Percentiles rank a stretch among this genome's conserved stretches.
These are phyloP conservation scores for Apotomis turbidana DNA, from an alignment of 2,888 invertebrate species.

Conservation along the genomic window DNA sequence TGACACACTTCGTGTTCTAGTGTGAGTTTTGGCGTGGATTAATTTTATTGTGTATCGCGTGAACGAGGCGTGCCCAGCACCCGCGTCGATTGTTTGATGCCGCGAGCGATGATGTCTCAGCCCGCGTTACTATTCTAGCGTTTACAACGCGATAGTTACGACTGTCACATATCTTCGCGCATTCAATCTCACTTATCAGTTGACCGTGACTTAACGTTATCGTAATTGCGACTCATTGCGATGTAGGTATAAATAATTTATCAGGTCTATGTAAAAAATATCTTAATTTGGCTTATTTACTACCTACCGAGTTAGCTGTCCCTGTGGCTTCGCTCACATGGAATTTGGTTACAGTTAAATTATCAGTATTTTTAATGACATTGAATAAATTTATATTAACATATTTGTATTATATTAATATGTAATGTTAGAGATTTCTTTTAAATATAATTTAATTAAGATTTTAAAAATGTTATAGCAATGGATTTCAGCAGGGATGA, in stretches of 20 bases:
- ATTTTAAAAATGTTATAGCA: no score
- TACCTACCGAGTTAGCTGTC: no score
- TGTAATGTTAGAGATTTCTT: no score
- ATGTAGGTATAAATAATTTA: not conserved
- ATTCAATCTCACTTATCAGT: conserved; percentile 20
- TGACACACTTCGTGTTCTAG: conserved; percentile 64
- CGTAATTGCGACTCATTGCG: conserved; percentile 3
- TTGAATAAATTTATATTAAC: no score
- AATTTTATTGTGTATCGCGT: conserved; percentile 55
- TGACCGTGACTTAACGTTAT: conserved; percentile 29
- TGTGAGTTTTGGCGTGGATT: conserved; percentile 52
- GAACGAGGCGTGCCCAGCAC: conserved; percentile 42
- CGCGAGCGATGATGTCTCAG: conserved; percentile 7
- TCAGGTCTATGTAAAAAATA: not conserved
- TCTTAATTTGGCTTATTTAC: not conserved
- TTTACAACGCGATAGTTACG: conserved; percentile 12
- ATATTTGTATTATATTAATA: no score
- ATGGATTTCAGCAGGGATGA: no score
- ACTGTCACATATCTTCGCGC: conserved; percentile 20
- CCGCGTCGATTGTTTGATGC: conserved; percentile 39
- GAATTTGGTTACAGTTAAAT: no score
- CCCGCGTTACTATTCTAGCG: conserved; percentile 5
- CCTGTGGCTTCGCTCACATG: no score
- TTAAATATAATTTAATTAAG: no score
- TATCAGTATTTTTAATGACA: no score